Conservation (phyloP, 2,113 vertebrate species). For the Dinomys branickii region DNA sequence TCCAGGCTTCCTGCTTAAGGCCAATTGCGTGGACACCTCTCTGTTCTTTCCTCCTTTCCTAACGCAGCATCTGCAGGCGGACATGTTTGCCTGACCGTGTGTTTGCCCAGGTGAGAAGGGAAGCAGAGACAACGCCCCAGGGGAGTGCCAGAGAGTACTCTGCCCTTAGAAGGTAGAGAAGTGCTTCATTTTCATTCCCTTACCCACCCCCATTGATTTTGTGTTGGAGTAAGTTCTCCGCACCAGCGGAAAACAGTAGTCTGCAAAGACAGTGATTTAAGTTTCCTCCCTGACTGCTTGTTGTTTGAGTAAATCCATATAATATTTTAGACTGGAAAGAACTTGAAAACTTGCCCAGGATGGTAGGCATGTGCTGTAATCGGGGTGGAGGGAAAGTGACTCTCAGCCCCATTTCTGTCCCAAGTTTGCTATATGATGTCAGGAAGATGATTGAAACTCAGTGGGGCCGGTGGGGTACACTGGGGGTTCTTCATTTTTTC, state of each 20-base stretch:
- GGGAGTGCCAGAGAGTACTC: not conserved
- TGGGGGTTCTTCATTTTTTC: not conserved
- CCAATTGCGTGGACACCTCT: accelerated
- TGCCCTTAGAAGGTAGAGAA: not conserved
- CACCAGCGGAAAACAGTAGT: constrained; percentile 14
- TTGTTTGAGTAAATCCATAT: constrained; percentile 57
- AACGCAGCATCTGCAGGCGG: not conserved
- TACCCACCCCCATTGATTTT: constrained; percentile 21
- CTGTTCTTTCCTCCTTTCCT: not conserved
- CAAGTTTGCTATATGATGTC: not conserved
- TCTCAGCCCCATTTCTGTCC: not conserved
- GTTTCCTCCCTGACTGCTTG: constrained; percentile 13
- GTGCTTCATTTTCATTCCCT: not conserved
- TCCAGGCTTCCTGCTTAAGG: not conserved
- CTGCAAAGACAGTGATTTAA: constrained; percentile 46
- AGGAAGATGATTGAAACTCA: not conserved
- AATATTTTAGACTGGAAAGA: constrained; percentile 46
- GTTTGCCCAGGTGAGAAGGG: not conserved
- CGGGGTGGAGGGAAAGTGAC: not conserved
- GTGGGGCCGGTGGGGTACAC: not conserved
- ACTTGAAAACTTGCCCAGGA: constrained; percentile 27
- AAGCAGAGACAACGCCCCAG: not conserved
- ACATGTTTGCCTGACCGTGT: not conserved
- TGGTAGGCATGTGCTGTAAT: not conserved
- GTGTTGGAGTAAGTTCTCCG: not conserved